A percentile compares a stretch with the other conserved stretches of the same genome.
These are phyloP conservation scores for Lasioglossum calceatum DNA, from an alignment of 2,888 invertebrate genomes.

Conservation along the genomic window DNA sequence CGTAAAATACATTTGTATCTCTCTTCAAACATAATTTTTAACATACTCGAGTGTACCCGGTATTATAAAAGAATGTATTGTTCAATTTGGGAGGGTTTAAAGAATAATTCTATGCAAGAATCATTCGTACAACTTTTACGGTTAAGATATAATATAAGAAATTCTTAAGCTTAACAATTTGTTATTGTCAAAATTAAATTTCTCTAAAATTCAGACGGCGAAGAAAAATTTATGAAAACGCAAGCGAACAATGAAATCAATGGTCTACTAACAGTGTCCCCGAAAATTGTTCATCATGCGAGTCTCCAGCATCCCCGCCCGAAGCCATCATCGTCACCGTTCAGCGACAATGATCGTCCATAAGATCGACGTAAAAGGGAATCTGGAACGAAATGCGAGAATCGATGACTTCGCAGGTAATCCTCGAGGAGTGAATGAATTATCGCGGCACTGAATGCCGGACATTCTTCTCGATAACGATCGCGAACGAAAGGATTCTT, in stretches of 20 bases:
- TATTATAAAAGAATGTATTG: background rate
- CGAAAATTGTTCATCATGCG: background rate
- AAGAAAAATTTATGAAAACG: too few relatives aligned
- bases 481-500: slow-evolving; percentile 60
- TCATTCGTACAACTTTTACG: too few relatives aligned
- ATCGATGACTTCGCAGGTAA: slow-evolving; percentile 16
- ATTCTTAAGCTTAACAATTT: too few relatives aligned
- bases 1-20: too few relatives aligned
- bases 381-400: background rate
- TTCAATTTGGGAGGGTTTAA: background rate
- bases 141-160: fast-evolving
- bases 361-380: background rate
- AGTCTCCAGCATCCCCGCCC: background rate
- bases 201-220: too few relatives aligned
- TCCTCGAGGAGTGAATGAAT: slow-evolving; percentile 5
- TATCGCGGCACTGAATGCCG: slow-evolving; percentile 17
- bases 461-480: slow-evolving; percentile 49
- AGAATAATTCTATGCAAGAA: background rate
- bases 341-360: background rate
- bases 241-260: background rate
- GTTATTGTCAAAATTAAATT: too few relatives aligned
- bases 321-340: background rate
- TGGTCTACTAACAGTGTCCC: background rate
- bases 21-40: background rate
- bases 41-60: background rate